Percentiles rank a stretch among this genome's conserved stretches.
Conservation (phyloP, 2,113 vertebrate species). For the Alaudala cheleensis region DNA sequence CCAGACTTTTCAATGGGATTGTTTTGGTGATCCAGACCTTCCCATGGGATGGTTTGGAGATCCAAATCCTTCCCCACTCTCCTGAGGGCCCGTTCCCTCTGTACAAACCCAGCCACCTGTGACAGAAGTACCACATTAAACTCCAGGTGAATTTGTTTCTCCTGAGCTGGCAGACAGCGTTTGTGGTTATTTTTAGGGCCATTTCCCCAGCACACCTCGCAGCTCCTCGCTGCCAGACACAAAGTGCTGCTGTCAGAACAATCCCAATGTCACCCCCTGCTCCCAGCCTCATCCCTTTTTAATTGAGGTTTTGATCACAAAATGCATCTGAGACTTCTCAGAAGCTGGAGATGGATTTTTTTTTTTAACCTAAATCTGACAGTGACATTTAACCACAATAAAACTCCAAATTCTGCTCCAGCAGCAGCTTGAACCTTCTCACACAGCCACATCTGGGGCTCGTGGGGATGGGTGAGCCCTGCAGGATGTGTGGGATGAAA, state of each 20-base stretch:
- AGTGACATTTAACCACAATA: neutral
- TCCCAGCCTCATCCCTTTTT: neutral
- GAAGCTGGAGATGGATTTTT: neutral
- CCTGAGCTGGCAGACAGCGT: rapidly evolving
- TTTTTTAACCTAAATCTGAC: neutral
- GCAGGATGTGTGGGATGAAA: neutral
- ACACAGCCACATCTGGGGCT: neutral
- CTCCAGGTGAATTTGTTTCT: neutral
- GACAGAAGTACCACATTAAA: neutral
- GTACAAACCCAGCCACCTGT: neutral
- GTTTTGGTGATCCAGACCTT: too few relatives aligned
- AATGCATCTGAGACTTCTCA: neutral
- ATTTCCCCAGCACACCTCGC: neutral
- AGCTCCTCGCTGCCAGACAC: neutral
- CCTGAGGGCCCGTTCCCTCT: neutral
- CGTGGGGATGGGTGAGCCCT: too few relatives aligned
- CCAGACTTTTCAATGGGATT: too few relatives aligned
- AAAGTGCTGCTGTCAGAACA: neutral
- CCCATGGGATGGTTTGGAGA: neutral
- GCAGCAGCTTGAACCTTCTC: neutral
- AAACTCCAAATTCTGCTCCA: neutral
- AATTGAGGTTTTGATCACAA: neutral
- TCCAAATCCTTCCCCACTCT: neutral
- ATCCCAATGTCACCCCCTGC: neutral
- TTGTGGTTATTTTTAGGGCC: neutral